phyloP scores from a whole-genome alignment of 2,797 vertebrate genomes.

The Oreonectes daqikongensis region DNA sequence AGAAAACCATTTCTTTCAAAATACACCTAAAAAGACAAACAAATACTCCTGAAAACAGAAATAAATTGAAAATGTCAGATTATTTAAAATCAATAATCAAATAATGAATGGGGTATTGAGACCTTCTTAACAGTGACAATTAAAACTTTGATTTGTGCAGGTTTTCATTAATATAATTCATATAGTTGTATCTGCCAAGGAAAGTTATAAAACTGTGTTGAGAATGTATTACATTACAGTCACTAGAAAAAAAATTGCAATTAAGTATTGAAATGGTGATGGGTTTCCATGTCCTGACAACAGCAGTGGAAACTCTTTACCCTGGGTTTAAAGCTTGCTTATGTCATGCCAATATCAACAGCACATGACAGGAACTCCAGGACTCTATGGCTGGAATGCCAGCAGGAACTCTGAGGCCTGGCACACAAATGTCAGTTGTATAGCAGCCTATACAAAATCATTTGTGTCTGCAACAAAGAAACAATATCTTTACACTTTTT shows the following conservation, averaged over 20 bases:
- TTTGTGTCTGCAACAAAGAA: conserved; percentile 10
- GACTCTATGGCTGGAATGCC: conserved; percentile 56
- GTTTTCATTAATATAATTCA: no score
- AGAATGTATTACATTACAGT: no score
- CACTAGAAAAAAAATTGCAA: no score
- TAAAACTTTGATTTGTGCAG: no score
- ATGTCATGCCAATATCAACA: conserved; percentile 63
- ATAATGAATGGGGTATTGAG: conserved; percentile 6
- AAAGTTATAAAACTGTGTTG: no score
- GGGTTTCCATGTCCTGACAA: conserved; percentile 62
- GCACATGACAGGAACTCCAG: conserved; percentile 66
- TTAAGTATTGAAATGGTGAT: conserved; percentile 49
- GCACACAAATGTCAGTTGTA: conserved; percentile 33
- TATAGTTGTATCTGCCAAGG: no score
- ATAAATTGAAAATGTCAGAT: no score
- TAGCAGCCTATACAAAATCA: conserved; percentile 21
- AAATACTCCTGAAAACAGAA: no score
- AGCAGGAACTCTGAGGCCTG: conserved; percentile 30
- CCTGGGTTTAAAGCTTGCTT: conserved; percentile 57
- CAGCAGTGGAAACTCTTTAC: conserved; percentile 60
- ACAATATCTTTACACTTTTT: conserved; percentile 6
- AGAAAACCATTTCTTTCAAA: conserved; percentile 67
- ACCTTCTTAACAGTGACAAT: no score
- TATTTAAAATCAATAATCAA: no score
- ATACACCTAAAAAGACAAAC: conserved; percentile 63